Evolutionary conservation across 1,140 invertebrate genomes (phyloP).

Genomic region (Rhagoletis zephyria): DNA sequence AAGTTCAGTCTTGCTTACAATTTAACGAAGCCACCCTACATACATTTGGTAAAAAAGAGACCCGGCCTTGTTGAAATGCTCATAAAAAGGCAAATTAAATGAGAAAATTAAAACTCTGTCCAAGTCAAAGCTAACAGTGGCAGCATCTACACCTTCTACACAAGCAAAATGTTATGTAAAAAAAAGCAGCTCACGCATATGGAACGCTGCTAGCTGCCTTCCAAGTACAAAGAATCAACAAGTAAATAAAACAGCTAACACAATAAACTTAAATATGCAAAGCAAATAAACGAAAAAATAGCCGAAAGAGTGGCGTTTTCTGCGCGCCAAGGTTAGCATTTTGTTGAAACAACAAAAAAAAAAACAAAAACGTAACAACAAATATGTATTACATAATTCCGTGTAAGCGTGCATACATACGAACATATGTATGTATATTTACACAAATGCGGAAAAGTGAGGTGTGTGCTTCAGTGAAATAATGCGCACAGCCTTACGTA

Average conservation of each 20-base stretch:
- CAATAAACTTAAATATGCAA: background rate
- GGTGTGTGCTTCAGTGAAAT: slow-evolving; percentile 17
- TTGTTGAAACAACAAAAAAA: slow-evolving; percentile 9
- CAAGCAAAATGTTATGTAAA: slow-evolving; percentile 30
- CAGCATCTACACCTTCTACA: background rate
- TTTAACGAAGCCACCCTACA: too few relatives aligned
- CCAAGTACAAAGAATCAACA: slow-evolving; percentile 42
- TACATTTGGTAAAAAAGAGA: too few relatives aligned
- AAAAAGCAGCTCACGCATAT: slow-evolving; percentile 30
- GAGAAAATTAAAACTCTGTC: too few relatives aligned
- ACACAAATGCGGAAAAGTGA: slow-evolving; percentile 29
- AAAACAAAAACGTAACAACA: background rate
- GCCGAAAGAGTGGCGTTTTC: slow-evolving; percentile 30
- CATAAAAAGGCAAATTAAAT: too few relatives aligned
- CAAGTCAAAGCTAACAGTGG: background rate
- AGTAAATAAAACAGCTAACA: slow-evolving; percentile 32
- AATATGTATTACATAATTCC: slow-evolving; percentile 13
- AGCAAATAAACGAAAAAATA: slow-evolving; percentile 12
- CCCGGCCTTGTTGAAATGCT: too few relatives aligned
- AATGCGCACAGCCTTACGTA: slow-evolving; percentile 37
- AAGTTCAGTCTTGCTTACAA: too few relatives aligned
- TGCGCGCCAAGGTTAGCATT: slow-evolving; percentile 26
- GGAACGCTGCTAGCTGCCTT: background rate
- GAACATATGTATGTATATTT: background rate
- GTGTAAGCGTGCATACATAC: background rate